Base-by-base conservation (phyloP, 2,888 invertebrate genomes). In the Diachrysia chrysitis region DNA sequence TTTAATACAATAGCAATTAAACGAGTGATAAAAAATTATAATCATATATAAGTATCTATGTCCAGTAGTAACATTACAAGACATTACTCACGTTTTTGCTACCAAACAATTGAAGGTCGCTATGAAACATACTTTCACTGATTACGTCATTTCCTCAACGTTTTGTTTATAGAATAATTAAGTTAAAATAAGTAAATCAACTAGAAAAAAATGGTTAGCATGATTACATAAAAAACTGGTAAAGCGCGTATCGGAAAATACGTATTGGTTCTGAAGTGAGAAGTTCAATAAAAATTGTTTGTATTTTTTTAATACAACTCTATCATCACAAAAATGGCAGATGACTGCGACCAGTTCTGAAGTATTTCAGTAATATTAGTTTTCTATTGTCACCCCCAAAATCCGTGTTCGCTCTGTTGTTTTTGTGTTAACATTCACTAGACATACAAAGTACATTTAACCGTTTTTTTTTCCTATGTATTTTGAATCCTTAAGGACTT, bases 41-140 rank as follows among this genome's bases (percentile, higher is more conserved):
- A 42, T 42, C 16, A 69, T 64, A 56, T 48, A 54, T 23, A 46
- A 53, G 42, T 65, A 70, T 66, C 64, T 48, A 61, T 60, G 48
- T 0, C 19, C 60, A 48, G 62, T 60, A 60, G 21, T 35, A 0
- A 66, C n/a, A n/a, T n/a, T n/a, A n/a, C n/a, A n/a, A n/a, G n/a
- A 42, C 65, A 53, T 62, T 68, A 59, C 61, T 67, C 64, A 65
- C 76, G 68, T 70, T 65, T 32, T 48, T 58, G 54, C 19, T n/a
- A 16, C 56, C 63, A 54, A 59, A 56, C 62, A 59, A 58, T 54
- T 53, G 72, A 87, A 87, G 86, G 86, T 46, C 80, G 61, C 62
- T 62, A 29, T 56, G 19, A 68, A 82, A 75, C 68, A 54, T 65
- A 83, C 88, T 86, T 87, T 87, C 86, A 79, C 86, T 67, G 19